Base-by-base conservation (phyloP, 1,140 invertebrate species). In the Orius laevigatus region DNA sequence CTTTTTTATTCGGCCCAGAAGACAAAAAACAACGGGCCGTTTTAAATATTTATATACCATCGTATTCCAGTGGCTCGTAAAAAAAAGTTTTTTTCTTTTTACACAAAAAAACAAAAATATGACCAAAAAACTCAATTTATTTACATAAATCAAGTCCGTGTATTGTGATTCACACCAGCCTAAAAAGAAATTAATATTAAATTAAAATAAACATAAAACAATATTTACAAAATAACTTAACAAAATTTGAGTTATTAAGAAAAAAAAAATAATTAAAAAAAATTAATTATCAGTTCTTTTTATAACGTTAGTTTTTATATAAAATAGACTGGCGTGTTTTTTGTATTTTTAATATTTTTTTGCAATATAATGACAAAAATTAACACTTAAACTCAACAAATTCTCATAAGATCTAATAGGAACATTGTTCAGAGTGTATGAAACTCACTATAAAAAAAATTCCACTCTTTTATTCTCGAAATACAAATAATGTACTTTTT, bases 381-480 rank as follows among this genome's bases (percentile, higher is more conserved):
- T 25, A 31, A 45, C 25, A 45, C 43, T n/a, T 45, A 45, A 45
- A 45, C 43, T 45, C 43, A 45, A 45, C 43, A 45, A 45, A 45
- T 45, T 25, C 43, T 25, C 43, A 45, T 45, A 50, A 43, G 48
- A 42, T 40, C 48, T 50, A 50, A 50, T 50, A 50, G 48, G 48
- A 50, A 50, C 48, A 50, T 50, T 42, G 8, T 25, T 45, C 43
- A 45, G 43, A 45, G 43, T 45, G 43, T 11, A 31, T 33, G 15
- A 45, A 45, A 45, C 25, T 31, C 43, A 31, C 25, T 32, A 19
- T 14, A 16, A 42, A 45, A 18, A 43, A 45, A 45, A 45, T 32
- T 45, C 43, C 43, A 45, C 43, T 45, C 43, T 45, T 45, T 31
- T 31, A 16, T 16, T 18, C 14, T 19, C 12, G 18, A 16, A 42